These are phyloP conservation scores for Panopea generosa DNA, from an alignment of 2,888 invertebrate species.

Conservation along the genomic window DNA sequence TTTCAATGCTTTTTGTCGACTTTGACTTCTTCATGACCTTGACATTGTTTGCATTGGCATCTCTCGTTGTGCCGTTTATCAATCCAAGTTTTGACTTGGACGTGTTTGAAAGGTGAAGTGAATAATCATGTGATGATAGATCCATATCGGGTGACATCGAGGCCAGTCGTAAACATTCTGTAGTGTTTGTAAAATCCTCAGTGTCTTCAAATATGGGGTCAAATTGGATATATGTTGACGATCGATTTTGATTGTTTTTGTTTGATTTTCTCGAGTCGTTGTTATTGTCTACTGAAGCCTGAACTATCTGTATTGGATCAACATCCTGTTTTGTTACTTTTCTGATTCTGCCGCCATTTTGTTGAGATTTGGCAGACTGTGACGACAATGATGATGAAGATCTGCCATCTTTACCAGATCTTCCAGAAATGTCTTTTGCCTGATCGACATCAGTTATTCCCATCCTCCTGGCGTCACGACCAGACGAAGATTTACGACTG, in stretches of 20 bases:
- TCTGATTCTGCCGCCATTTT: conserved; percentile 43
- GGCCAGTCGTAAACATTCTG: not conserved
- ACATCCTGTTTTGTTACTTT: conserved; percentile 67
- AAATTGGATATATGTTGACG: conserved; percentile 80
- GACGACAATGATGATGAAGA: conserved; percentile 16
- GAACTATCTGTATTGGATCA: conserved; percentile 66
- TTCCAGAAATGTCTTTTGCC: conserved; percentile 61
- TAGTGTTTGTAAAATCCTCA: conserved; percentile 72
- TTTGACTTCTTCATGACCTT: conserved; percentile 60
- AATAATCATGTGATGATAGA: conserved; percentile 43
- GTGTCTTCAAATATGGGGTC: conserved; percentile 80
- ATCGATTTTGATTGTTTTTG: conserved; percentile 70
- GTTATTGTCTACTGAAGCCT: conserved; percentile 55
- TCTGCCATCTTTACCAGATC: conserved; percentile 9
- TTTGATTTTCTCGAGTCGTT: conserved; percentile 55
- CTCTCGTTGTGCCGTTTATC: conserved; percentile 50
- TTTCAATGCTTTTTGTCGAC: conserved; percentile 59
- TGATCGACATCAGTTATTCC: conserved; percentile 80
- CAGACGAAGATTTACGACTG: conserved; percentile 49
- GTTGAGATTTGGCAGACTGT: not conserved
- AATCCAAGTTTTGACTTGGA: conserved; percentile 52
- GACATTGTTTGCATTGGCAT: conserved; percentile 56
- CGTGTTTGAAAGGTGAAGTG: conserved; percentile 34
- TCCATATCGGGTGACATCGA: conserved; percentile 19
- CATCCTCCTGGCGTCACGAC: conserved; percentile 73